A percentile compares a stretch with the other conserved stretches of the same genome.
Conservation (phyloP, 1,140 invertebrate genomes). For the Drosophila pandora region DNA sequence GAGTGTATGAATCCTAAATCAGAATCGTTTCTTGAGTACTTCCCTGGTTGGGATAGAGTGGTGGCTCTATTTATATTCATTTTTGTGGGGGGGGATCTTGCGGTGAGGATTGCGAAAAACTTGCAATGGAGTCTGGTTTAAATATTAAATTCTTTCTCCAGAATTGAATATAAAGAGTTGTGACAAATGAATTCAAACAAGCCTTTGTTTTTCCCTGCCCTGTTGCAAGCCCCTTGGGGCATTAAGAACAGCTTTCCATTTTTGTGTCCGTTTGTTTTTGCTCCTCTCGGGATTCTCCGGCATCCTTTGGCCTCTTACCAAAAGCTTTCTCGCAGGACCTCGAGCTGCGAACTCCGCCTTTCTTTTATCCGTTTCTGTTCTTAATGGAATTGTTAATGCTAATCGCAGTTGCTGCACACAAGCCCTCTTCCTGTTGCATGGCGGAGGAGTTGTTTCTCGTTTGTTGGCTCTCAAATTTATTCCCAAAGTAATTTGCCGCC, state of each 20-base stretch:
- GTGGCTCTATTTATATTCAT: conserved; percentile 34
- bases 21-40: conserved; percentile 12
- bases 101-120: neutral
- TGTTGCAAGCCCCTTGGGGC: too few species aligned
- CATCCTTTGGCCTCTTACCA: conserved; percentile 36
- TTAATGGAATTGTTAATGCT: conserved; percentile 78
- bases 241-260: too few species aligned
- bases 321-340: conserved; percentile 44
- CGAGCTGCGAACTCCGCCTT: conserved; percentile 39
- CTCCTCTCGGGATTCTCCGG: neutral
- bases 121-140: neutral
- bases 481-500: conserved; percentile 41
- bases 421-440: conserved; percentile 26
- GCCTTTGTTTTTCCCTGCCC: too few species aligned
- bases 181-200: too few species aligned
- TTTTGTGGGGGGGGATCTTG: neutral
- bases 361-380: conserved; percentile 42
- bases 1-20: conserved; percentile 25
- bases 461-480: conserved; percentile 46
- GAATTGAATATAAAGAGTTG: too few species aligned
- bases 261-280: too few species aligned
- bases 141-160: too few species aligned
- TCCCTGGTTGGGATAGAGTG: neutral
- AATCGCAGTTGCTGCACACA: conserved; percentile 26
- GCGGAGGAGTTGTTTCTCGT: conserved; percentile 17